Evolutionary conservation across 2,113 vertebrate genomes (phyloP), one percentile per base, ranked within the genome.

Genomic region (Trogon surrucura): DNA sequence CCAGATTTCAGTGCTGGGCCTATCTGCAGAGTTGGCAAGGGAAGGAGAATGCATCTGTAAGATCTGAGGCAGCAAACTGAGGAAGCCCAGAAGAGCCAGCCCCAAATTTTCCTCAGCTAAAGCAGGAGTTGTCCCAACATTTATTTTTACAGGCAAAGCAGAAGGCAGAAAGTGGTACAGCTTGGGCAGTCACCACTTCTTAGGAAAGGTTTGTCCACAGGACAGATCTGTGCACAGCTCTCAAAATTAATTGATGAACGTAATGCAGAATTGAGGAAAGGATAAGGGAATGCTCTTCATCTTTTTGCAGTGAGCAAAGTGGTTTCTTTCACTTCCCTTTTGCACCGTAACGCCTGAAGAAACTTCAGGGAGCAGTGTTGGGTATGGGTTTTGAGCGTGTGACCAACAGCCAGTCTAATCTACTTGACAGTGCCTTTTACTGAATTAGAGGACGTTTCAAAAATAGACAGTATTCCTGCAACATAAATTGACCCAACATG

Each of bases 391-490:
- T 86, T 45, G 54, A 87, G 21, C 4, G 3, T 61, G 65, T 7
- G 5, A 14, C 88, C 85, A 80, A 26, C 27, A 65, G 80, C 83
- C 73, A 6, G 4, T 67, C 30, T 92, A 54, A 96, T 72, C 80
- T 84, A 29, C 73, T 92, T 87, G 85, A 41, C 27, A 36, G 83
- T 85, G 92, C 73, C 91, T 91, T 88, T 45, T 87, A 10, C 71
- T 77, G 95, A 93, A 92, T 95, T 97, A 94, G 93, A 95, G 96
- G 93, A 50, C 92, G 81, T 96, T 94, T 94, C 93, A 96, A 96
- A 93, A 96, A 91, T 95, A 96, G 78, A 54, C 88, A 79, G 61
- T 81, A 73, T 87, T 95, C 83, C 85, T 94, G 91, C 92, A 79
- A 96, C 92, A 74, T 72, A 82, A 91, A 91, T 95, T 96, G 93